Evolutionary conservation across 2,888 invertebrate genomes (phyloP), one percentile per base, ranked within the genome.

Genomic region (Cancer borealis): DNA sequence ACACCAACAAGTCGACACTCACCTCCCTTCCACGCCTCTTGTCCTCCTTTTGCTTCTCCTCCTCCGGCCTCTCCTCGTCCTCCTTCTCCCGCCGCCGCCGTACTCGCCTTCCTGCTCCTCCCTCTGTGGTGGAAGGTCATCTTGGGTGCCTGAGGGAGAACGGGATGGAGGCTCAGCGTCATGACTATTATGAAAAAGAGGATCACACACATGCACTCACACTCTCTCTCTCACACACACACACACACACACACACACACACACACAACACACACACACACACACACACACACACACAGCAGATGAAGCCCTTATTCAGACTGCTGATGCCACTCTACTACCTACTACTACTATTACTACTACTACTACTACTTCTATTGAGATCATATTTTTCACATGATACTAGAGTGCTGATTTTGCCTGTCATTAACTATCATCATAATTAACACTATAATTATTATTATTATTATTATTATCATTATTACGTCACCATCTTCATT

Each of bases 351-450:
- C 3, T 26, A 39, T 1, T 66, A 66, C n/a, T 66, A 66, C n/a
- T 66, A 66, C n/a, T 66, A 66, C 60, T 66, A 66, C 60, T 88
- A 88, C 88, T 45, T 5, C 45, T 88, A 88, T 30, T 84, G 45
- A 30, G 39, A 88, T 45, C 3, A 30, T 45, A 30, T 45, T 88
- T 21, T 1, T 39, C 10, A 21, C 10, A 88, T 14, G 21, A 88
- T 21, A 17, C 54, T 17, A 14, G 12, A 14, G 10, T 54, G 17
- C 54, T 2, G 10, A 54, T 54, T 17, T 54, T 14, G 54, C 54
- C 54, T 54, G 12, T 54, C 14, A 54, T 12, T 30, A 79, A 39
- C 3, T 54, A 54, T 14, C 10, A 12, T 54, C 3, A 8, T 54
- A 1, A 54, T 14, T 54, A 54, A 8, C 54, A 54, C 54, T 2